Evolutionary conservation across 2,888 invertebrate genomes (phyloP).

Genomic region (Nezara viridula): DNA sequence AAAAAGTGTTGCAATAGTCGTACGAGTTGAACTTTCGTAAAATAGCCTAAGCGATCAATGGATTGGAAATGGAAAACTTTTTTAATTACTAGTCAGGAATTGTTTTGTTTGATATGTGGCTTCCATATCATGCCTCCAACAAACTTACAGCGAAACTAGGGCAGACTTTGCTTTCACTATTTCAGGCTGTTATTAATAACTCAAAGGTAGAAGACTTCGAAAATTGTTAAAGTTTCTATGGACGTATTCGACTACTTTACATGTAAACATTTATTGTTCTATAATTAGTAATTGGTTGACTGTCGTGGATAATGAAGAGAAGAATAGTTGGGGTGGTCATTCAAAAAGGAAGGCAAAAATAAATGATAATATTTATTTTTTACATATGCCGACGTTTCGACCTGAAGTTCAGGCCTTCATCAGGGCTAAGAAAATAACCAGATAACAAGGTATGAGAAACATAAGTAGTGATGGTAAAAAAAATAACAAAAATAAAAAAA

Average conservation of each 20-base stretch:
- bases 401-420: too few relatives aligned
- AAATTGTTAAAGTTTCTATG: neutral
- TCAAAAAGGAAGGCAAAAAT: too few relatives aligned
- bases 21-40: neutral
- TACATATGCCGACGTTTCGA: too few relatives aligned
- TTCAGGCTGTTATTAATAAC: neutral
- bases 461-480: too few relatives aligned
- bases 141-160: neutral
- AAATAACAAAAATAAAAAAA: too few relatives aligned
- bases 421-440: too few relatives aligned
- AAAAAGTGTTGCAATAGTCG: neutral
- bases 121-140: neutral
- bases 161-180: neutral
- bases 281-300: too few relatives aligned
- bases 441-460: too few relatives aligned
- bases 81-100: conserved; percentile 6
- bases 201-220: neutral
- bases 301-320: too few relatives aligned
- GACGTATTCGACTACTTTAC: neutral
- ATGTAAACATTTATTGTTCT: neutral
- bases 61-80: conserved; percentile 10
- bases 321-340: too few relatives aligned
- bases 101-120: neutral
- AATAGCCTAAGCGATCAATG: neutral
- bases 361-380: too few relatives aligned